Evolutionary conservation across 2,113 vertebrate species (phyloP), one percentile per base, ranked within the genome.

Genomic region (Pseudopipra pipra): DNA sequence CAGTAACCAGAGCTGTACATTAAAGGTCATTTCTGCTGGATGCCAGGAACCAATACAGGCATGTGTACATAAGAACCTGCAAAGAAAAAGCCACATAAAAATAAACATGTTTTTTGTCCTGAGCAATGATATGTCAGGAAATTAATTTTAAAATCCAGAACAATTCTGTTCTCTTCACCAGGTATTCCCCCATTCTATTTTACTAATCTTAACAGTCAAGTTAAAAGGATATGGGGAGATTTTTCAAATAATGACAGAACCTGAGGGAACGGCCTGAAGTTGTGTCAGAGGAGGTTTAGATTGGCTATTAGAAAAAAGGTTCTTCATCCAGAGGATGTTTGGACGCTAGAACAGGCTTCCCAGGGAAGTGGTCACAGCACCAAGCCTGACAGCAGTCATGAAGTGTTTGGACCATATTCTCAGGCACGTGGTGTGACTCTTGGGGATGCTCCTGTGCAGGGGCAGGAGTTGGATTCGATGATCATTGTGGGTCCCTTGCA

Each of bases 1-100:
- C 33, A 28, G 49, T 87, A 89, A n/a, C 65, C 56, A 93, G 55
- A 83, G 35, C 24, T 87, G 61, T 91, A 71, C 59, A 88, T 63
- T 79, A 95, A 96, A 96, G 73, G 66, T 89, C 61, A 90, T 96
- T 97, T 96, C 93, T 92, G 77, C 77, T 95, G 89, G 95, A 95
- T 89, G 66, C 58, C 65, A 87, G 20, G 77, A 68, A 74, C 20
- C 5, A 78, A 61, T 79, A 62, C 24, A 83, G 61, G 68, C 41
- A 63, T 70, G 33, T 76, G 43, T 71, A 74, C 27, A 75, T 28
- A 89, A 67, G 46, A 70, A 78, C 35, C 37, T 80, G 89, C 54
- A 94, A 87, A 92, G 70, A 96, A 84, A 91, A 97, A 92, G 44
- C 14, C 61, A 82, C 47, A 87, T 93, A 83, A 84, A 95, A 93